Conservation (phyloP, 2,888 invertebrate genomes). For the Acrocyrtus sp. region DNA sequence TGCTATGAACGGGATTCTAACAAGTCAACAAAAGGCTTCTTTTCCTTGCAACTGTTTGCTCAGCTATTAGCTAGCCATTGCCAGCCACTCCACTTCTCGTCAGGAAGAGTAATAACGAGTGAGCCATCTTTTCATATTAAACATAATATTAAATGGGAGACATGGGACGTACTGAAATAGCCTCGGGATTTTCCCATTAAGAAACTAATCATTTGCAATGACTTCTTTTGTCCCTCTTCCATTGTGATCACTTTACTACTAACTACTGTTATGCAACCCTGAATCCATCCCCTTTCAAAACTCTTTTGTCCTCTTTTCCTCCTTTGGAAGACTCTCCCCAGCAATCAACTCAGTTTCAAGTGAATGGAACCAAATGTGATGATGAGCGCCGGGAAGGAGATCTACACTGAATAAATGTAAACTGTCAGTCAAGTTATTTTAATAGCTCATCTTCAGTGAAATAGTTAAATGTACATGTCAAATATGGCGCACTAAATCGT, state of each 20-base stretch:
- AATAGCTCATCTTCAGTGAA: too few relatives aligned
- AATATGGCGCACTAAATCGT: too few relatives aligned
- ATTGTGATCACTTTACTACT: too few relatives aligned
- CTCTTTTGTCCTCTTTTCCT: conserved; percentile 36
- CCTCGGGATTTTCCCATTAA: conserved; percentile 54
- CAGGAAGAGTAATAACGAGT: conserved; percentile 10
- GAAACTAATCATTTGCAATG: conserved; percentile 52
- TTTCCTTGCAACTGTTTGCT: background rate
- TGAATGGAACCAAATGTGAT: too few relatives aligned
- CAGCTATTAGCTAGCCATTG: conserved; percentile 3
- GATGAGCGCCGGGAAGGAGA: too few relatives aligned
- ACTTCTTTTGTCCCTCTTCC: conserved; percentile 39
- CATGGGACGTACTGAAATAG: conserved; percentile 44
- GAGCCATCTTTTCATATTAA: conserved; percentile 52
- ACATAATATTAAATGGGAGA: conserved; percentile 51
- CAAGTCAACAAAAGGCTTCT: background rate
- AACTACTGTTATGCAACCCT: too few relatives aligned
- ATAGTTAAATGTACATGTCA: too few relatives aligned
- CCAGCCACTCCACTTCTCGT: conserved; percentile 38
- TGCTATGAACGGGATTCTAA: too few relatives aligned
- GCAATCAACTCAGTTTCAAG: conserved; percentile 28
- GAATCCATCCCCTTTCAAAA: conserved; percentile 19
- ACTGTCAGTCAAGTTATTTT: too few relatives aligned
- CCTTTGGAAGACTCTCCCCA: conserved; percentile 30
- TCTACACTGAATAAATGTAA: too few relatives aligned